phyloP scores from a whole-genome alignment of 2,888 invertebrate species.

The Tenthredo mesomela region DNA sequence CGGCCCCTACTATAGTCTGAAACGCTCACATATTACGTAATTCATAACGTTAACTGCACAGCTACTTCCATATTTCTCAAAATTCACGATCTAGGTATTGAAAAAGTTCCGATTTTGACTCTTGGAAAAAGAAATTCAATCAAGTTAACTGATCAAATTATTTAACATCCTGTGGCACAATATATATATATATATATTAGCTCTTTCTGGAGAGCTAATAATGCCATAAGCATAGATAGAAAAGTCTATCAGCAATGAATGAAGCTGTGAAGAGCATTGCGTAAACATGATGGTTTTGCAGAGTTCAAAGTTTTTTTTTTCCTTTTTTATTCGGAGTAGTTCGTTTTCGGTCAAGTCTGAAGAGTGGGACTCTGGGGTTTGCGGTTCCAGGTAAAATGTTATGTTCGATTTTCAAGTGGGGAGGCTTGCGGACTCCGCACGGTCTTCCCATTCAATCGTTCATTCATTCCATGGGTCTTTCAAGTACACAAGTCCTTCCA shows the following conservation, averaged over 20 bases:
- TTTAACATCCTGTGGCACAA: neutral
- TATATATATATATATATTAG: conserved; percentile 18
- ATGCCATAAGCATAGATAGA: neutral
- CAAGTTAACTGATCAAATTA: neutral
- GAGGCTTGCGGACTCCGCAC: conserved; percentile 56
- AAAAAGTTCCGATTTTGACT: neutral
- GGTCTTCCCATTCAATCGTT: conserved; percentile 56
- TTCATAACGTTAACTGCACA: neutral
- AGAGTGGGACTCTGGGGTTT: neutral
- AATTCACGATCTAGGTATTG: neutral
- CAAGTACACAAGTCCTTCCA: conserved; percentile 55
- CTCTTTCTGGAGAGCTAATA: neutral
- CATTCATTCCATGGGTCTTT: conserved; percentile 57
- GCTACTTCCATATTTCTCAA: neutral
- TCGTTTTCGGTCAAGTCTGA: neutral
- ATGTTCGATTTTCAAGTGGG: conserved; percentile 60
- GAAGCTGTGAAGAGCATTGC: conserved; percentile 18
- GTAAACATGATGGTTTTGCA: conserved; percentile 28
- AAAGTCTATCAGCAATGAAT: conserved; percentile 16
- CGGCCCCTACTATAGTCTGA: neutral
- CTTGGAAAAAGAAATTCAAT: neutral
- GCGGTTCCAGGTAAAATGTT: conserved; percentile 66
- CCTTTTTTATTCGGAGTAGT: neutral
- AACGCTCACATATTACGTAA: neutral
- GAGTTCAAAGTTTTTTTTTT: conserved; percentile 1